A percentile compares a stretch with the other conserved stretches of the same genome.
These are phyloP conservation scores for Actinia tenebrosa DNA, from an alignment of 64 coral and sea anemone genomes.

Conservation along the genomic window DNA sequence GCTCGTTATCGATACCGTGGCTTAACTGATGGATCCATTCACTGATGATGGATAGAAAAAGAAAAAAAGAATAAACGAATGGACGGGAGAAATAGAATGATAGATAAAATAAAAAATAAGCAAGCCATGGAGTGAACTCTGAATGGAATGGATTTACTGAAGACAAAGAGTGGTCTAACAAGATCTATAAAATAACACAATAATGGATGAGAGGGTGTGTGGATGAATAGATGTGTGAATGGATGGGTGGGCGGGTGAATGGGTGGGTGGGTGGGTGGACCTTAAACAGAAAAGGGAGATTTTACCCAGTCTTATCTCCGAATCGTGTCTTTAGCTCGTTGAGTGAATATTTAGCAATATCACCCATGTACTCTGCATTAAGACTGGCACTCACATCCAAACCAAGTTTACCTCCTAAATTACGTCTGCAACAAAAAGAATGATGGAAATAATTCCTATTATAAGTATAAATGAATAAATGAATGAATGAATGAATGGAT, in stretches of 20 bases:
- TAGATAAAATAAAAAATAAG: too few relatives aligned
- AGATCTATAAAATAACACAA: too few relatives aligned
- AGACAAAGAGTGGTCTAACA: too few relatives aligned
- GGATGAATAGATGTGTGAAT: not conserved
- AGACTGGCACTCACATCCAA: conserved; percentile 50
- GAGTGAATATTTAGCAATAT: conserved; percentile 67
- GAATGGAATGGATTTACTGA: too few relatives aligned
- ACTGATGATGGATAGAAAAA: conserved; percentile 11
- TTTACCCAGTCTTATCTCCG: conserved; percentile 88
- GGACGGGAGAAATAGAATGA: not conserved
- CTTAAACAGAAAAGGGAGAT: not conserved
- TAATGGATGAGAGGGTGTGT: not conserved
- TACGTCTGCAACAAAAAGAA: conserved; percentile 53
- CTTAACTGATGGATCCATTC: conserved; percentile 62
- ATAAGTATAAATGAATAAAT: not conserved
- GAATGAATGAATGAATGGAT: too few relatives aligned
- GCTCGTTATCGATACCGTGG: conserved; percentile 74
- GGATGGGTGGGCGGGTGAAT: not conserved
- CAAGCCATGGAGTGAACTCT: too few relatives aligned
- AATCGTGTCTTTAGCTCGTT: conserved; percentile 64
- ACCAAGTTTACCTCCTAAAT: conserved; percentile 96
- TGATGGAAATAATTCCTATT: not conserved
- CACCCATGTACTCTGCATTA: conserved; percentile 82
- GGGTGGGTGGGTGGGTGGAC: too few relatives aligned
- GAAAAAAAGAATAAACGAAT: not conserved